These are phyloP conservation scores for Ciconia nigra DNA, from an alignment of 2,797 vertebrate species.

Conservation along the genomic window DNA sequence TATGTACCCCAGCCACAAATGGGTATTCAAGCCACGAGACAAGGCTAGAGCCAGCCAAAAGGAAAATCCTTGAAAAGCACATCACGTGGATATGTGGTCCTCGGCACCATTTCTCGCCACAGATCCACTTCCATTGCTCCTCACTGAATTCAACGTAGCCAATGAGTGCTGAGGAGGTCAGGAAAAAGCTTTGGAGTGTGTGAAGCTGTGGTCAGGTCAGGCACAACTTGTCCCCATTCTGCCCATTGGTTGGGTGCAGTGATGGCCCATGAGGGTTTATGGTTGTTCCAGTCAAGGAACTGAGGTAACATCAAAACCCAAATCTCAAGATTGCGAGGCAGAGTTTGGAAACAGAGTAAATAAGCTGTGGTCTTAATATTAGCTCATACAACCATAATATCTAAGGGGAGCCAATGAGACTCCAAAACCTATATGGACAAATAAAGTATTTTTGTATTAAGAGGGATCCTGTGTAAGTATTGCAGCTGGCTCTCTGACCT, in stretches of 20 bases:
- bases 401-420: background rate
- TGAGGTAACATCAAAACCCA: background rate
- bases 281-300: background rate
- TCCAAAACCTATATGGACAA: background rate
- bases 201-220: background rate
- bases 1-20: background rate
- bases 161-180: background rate
- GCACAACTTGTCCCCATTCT: background rate
- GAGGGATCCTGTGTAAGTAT: background rate
- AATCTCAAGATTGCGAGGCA: background rate
- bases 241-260: background rate
- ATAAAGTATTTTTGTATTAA: background rate
- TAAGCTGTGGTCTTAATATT: background rate
- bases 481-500: background rate
- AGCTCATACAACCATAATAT: background rate
- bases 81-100: background rate
- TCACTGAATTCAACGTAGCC: background rate
- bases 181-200: background rate
- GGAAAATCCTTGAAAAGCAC: background rate
- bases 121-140: background rate
- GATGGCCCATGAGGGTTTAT: background rate
- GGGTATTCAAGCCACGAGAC: background rate
- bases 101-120: rapidly evolving
- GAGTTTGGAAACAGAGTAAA: background rate
- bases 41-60: background rate